A percentile compares a stretch with the other conserved stretches of the same genome.
Conservation (phyloP, 1,140 invertebrate species). For the Ceratina australensis region DNA sequence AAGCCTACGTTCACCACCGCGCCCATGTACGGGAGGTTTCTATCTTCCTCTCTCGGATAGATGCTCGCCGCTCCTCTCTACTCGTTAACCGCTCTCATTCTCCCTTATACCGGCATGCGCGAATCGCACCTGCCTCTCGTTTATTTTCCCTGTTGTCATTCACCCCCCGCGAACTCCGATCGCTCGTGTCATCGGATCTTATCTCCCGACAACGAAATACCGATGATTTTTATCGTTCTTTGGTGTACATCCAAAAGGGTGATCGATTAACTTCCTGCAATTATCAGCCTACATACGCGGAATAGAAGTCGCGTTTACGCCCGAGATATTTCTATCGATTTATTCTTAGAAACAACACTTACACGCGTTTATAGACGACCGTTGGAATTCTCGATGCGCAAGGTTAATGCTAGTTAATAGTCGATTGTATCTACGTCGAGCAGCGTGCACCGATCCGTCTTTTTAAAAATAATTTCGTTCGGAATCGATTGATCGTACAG, state of each 20-base stretch:
- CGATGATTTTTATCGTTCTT: not conserved
- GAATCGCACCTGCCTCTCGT: constrained; percentile 40
- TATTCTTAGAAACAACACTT: constrained; percentile 14
- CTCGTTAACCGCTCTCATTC: constrained; percentile 1
- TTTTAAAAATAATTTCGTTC: too few relatives aligned
- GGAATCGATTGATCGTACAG: too few relatives aligned
- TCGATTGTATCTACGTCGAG: constrained; percentile 30
- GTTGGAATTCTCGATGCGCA: constrained; percentile 19
- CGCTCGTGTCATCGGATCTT: not conserved
- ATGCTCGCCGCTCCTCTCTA: not conserved
- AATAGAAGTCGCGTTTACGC: not conserved
- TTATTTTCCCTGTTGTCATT: not conserved
- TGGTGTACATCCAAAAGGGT: not conserved
- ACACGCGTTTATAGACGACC: constrained; percentile 31
- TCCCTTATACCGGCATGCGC: constrained; percentile 53
- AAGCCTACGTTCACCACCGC: constrained; percentile 9
- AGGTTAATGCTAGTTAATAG: constrained; percentile 50
- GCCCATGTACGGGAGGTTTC: not conserved
- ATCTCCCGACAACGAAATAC: not conserved
- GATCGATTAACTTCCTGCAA: not conserved
- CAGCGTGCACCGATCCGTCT: not conserved
- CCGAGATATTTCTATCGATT: constrained; percentile 43
- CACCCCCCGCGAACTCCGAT: constrained; percentile 1
- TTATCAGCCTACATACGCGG: not conserved
- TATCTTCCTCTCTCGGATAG: constrained; percentile 1